Conservation (phyloP, 2,113 vertebrate species). For the Lichenostomus cassidix region DNA sequence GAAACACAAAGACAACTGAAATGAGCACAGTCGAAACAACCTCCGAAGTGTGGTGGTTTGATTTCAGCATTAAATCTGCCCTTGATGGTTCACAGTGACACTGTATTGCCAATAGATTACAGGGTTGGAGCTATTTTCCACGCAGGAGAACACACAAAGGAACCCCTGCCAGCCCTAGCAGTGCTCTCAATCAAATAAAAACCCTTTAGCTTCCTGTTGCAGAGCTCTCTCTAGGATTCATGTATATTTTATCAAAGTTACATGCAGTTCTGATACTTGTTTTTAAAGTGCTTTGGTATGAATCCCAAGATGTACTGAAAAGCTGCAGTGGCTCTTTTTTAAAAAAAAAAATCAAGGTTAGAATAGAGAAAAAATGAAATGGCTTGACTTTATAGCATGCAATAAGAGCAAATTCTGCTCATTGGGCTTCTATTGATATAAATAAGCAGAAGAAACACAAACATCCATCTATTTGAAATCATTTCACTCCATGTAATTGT, state of each 20-base stretch:
- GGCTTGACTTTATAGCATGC: not conserved
- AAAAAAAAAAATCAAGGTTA: not conserved
- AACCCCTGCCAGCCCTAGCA: constrained; percentile 4
- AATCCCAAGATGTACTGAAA: constrained; percentile 48
- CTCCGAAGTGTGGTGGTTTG: not conserved
- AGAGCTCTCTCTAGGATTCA: constrained; percentile 45
- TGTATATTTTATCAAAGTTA: constrained; percentile 68
- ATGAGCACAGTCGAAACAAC: not conserved
- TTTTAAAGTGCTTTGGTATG: constrained; percentile 33
- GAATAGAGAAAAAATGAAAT: constrained; percentile 20
- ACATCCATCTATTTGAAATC: not conserved
- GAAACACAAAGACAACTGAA: not conserved
- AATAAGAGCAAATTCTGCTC: constrained; percentile 36
- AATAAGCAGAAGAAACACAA: constrained; percentile 20
- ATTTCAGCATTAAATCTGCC: constrained; percentile 5
- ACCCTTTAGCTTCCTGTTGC: constrained; percentile 26
- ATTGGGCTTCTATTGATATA: not conserved
- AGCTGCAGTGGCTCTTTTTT: not conserved
- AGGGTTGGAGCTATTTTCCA: constrained; percentile 34
- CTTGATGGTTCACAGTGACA: not conserved
- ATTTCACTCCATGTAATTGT: constrained; percentile 6
- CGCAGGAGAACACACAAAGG: constrained; percentile 8
- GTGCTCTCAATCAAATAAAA: constrained; percentile 48
- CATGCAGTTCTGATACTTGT: constrained; percentile 38
- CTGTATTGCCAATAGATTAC: constrained; percentile 38